These are phyloP conservation scores for Diabrotica balteata DNA, from an alignment of 2,888 invertebrate genomes.

Conservation along the genomic window DNA sequence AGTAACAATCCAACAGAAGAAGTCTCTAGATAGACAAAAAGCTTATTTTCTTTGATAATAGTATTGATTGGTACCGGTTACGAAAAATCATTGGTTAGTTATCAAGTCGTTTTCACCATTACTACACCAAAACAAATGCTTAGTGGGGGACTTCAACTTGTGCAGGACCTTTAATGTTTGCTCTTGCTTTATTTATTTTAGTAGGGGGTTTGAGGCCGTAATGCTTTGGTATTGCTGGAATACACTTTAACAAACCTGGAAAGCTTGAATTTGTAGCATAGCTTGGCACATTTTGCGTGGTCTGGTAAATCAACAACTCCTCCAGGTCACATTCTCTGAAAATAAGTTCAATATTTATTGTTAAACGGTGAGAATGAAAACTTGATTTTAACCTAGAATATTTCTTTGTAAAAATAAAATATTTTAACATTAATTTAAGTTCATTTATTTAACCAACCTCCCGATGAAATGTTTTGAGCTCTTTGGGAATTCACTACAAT, in stretches of 20 bases:
- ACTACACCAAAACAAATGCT: conserved; percentile 1
- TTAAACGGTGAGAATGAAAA: neutral
- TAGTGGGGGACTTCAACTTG: conserved; percentile 17
- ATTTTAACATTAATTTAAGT: too few species aligned
- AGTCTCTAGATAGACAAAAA: neutral
- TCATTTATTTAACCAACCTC: too few species aligned
- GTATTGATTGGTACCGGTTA: too few species aligned
- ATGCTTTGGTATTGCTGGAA: conserved; percentile 50
- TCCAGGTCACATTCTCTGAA: conserved; percentile 76
- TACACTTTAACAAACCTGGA: conserved; percentile 56
- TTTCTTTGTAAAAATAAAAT: too few species aligned
- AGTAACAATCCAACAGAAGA: too few species aligned
- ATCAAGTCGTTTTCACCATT: neutral
- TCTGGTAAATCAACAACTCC: conserved; percentile 68
- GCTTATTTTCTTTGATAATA: neutral
- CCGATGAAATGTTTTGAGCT: too few species aligned
- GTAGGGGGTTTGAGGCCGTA: conserved; percentile 43
- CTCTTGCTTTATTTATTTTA: conserved; percentile 39
- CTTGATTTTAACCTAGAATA: too few species aligned
- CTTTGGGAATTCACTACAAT: too few species aligned
- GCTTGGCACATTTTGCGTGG: conserved; percentile 50
- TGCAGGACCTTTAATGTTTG: conserved; percentile 2
- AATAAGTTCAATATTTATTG: conserved; percentile 16
- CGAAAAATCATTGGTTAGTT: neutral
- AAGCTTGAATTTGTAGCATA: conserved; percentile 46